Percentiles rank a stretch among this genome's conserved stretches.
Conservation (phyloP, 2,113 vertebrate species). For the Pholis gunnellus region DNA sequence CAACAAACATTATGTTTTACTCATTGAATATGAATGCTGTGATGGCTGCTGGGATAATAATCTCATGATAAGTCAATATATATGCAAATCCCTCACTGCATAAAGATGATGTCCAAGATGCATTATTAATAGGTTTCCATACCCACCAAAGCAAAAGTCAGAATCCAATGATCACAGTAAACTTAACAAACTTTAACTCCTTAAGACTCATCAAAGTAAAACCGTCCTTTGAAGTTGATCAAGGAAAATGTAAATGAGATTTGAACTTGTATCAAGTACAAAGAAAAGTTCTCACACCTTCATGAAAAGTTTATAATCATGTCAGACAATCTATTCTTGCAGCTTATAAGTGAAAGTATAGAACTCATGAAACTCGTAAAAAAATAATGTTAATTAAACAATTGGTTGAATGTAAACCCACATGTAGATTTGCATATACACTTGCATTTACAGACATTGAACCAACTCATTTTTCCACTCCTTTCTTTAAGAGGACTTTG, state of each 20-base stretch:
- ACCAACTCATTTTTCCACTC: background rate
- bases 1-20: constrained; percentile 35
- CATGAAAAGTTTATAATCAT: constrained; percentile 21
- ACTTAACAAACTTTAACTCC: constrained; percentile 50
- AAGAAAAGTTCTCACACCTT: constrained; percentile 54
- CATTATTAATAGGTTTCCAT: constrained; percentile 71
- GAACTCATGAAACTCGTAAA: background rate
- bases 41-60: constrained; percentile 47
- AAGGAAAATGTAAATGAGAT: constrained; percentile 59
- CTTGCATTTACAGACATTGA: background rate
- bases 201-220: constrained; percentile 58
- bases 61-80: constrained; percentile 69
- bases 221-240: constrained; percentile 59
- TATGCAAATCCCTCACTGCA: constrained; percentile 69
- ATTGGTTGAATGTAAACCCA: background rate
- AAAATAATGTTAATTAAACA: background rate
- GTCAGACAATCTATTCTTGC: constrained; percentile 20
- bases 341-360: background rate
- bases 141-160: constrained; percentile 56
- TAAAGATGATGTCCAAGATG: constrained; percentile 61
- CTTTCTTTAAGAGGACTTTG: background rate
- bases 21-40: constrained; percentile 52
- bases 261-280: constrained; percentile 51
- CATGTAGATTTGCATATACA: background rate
- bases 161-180: constrained; percentile 53